These are phyloP conservation scores for Drosophila orena DNA, from an alignment of 1,140 invertebrate species.

Conservation along the genomic window DNA sequence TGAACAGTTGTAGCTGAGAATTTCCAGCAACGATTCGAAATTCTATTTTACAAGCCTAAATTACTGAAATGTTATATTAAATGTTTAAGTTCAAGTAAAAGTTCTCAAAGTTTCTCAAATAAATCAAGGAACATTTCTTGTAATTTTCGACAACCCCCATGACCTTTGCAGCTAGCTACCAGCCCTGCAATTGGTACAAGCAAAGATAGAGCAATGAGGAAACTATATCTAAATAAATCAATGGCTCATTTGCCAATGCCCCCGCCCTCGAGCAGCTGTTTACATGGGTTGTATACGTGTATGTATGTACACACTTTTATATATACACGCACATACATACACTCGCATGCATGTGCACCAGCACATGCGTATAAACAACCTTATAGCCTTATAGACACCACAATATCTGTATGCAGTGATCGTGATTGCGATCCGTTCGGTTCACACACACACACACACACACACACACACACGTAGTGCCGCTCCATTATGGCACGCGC, in stretches of 20 bases:
- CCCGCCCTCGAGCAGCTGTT: slow-evolving; percentile 22
- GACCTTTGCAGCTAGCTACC: slow-evolving; percentile 15
- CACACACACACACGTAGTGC: slow-evolving; percentile 67
- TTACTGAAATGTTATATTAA: no score
- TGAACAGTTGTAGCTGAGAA: background rate
- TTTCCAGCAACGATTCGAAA: background rate
- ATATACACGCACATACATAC: slow-evolving; percentile 4
- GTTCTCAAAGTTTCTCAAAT: no score
- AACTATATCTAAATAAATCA: slow-evolving; percentile 67
- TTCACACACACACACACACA: slow-evolving; percentile 70
- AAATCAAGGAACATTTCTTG: background rate
- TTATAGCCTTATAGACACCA: slow-evolving; percentile 51
- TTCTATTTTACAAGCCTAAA: no score
- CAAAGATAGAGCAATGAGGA: slow-evolving; percentile 28
- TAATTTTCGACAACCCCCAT: background rate
- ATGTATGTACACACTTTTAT: background rate
- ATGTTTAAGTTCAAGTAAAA: no score
- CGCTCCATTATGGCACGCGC: slow-evolving; percentile 57
- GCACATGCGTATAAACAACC: slow-evolving; percentile 17
- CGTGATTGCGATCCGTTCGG: slow-evolving; percentile 62
- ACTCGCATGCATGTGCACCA: background rate
- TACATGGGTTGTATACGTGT: slow-evolving; percentile 26
- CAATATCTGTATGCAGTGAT: slow-evolving; percentile 46
- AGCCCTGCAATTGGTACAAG: background rate
- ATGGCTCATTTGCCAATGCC: slow-evolving; percentile 46